Evolutionary conservation across 30 jellyfish, hydroid and myxozoan species (phyloP).

Genomic region (Aurelia sp.): DNA sequence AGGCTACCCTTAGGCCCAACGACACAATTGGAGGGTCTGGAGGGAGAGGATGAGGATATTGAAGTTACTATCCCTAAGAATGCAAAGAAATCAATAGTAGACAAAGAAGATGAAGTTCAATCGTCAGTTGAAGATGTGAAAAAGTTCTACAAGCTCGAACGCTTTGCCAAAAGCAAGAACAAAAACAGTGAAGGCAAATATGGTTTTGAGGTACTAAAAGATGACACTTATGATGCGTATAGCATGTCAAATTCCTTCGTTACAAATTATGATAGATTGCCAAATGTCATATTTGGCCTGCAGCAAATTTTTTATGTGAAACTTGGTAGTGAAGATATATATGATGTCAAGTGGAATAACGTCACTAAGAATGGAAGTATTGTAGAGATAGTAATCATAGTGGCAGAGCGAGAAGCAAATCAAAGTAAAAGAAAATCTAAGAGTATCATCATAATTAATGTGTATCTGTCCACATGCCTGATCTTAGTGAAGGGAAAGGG

Average conservation of each 20-base stretch:
- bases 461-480: too few species aligned
- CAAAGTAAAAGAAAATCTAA: too few species aligned
- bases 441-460: too few species aligned
- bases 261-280: conserved; percentile 2
- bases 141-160: background rate
- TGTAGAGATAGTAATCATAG: background rate
- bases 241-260: background rate
- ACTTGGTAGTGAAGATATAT: background rate
- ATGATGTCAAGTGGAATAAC: conserved; percentile 6
- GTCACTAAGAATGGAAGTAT: background rate
- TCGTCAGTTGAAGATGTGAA: background rate
- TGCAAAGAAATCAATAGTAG: background rate
- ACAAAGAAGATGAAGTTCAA: background rate
- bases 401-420: background rate
- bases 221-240: conserved; percentile 4
- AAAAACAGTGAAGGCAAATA: background rate
- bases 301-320: background rate
- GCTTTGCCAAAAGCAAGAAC: background rate
- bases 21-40: conserved; percentile 1
- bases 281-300: background rate
- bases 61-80: background rate
- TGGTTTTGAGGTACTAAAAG: background rate
- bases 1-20: background rate
- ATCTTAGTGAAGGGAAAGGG: too few species aligned
- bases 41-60: background rate